Percentiles rank a stretch among this genome's conserved stretches.
phyloP scores from a whole-genome alignment of 2,113 vertebrate species.

The Sapajus apella region DNA sequence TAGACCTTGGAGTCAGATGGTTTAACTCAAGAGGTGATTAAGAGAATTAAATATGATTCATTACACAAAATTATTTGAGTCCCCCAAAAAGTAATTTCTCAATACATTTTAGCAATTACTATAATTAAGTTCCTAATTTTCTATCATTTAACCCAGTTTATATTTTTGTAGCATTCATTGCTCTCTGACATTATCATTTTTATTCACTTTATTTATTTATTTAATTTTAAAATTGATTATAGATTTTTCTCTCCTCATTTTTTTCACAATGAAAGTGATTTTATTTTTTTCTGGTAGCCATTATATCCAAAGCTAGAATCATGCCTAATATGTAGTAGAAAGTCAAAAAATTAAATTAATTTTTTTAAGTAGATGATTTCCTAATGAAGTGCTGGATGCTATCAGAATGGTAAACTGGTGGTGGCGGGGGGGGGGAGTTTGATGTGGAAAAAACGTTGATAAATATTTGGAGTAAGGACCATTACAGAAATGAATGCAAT shows the following conservation, averaged over 20 bases:
- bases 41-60: background rate
- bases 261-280: background rate
- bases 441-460: background rate
- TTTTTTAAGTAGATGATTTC: background rate
- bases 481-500: background rate
- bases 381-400: background rate
- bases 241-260: background rate
- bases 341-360: background rate
- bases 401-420: background rate
- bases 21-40: background rate
- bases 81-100: background rate
- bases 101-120: constrained; percentile 9
- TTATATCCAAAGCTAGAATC: background rate
- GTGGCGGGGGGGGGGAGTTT: background rate
- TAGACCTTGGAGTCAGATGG: background rate
- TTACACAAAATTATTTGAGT: background rate
- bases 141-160: background rate
- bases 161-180: background rate
- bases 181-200: background rate
- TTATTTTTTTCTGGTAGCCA: background rate
- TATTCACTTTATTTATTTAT: constrained; percentile 8
- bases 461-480: background rate
- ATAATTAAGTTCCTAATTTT: background rate
- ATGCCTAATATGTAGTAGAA: background rate
- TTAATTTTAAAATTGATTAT: background rate